phyloP scores from a whole-genome alignment of 2,797 vertebrate genomes.

The Cyprinella venusta region DNA sequence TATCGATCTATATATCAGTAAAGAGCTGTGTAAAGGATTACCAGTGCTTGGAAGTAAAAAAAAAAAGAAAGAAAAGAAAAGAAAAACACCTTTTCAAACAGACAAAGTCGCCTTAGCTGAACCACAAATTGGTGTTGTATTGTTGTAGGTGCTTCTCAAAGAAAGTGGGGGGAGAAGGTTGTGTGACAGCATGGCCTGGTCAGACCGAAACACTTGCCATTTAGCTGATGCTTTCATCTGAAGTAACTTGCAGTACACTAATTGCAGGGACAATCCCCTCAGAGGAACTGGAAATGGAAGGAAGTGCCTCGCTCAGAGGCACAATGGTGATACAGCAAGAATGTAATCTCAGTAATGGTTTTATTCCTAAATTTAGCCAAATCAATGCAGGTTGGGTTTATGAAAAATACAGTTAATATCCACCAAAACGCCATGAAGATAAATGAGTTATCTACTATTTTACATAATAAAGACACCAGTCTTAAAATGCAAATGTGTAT shows the following conservation, averaged over 20 bases:
- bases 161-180: background rate
- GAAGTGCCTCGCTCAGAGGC: conserved; percentile 11
- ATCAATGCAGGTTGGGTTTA: background rate
- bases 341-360: conserved; percentile 31
- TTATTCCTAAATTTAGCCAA: background rate
- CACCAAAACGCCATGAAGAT: background rate
- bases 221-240: conserved; percentile 36
- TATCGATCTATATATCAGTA: background rate
- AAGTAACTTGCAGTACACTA: conserved; percentile 38
- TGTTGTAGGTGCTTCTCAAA: conserved; percentile 23
- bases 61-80: background rate
- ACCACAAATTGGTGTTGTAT: conserved; percentile 38
- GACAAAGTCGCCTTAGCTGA: background rate
- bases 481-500: conserved; percentile 4
- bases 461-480: background rate
- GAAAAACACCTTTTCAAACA: conserved; percentile 14
- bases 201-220: conserved; percentile 25
- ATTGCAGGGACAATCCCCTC: conserved; percentile 27
- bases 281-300: background rate
- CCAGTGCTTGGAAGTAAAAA: background rate
- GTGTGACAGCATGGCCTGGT: conserved; percentile 11
- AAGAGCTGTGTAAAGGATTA: background rate
- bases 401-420: too few species aligned
- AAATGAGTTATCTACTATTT: background rate
- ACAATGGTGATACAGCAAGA: conserved; percentile 3